These are phyloP conservation scores for Amblyteles armatorius DNA, from an alignment of 2,888 invertebrate species.

Conservation along the genomic window DNA sequence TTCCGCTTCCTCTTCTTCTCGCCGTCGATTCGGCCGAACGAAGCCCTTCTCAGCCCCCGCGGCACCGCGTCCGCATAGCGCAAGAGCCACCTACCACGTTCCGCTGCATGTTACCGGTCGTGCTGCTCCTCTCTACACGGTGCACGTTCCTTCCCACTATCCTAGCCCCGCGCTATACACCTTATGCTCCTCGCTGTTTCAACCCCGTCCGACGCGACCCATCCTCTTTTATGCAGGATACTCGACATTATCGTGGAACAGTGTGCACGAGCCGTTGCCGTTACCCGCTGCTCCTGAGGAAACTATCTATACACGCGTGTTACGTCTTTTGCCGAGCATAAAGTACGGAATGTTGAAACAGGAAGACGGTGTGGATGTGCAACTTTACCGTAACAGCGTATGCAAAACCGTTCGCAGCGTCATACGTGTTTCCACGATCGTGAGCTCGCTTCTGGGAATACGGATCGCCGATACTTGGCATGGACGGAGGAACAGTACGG, in stretches of 20 bases:
- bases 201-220: constrained; percentile 26
- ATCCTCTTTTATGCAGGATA: constrained; percentile 69
- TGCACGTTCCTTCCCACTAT: constrained; percentile 12
- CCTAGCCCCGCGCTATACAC: neutral
- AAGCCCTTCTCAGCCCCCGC: constrained; percentile 8
- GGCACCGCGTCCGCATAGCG: constrained; percentile 30
- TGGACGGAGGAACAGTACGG: neutral
- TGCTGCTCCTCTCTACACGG: neutral
- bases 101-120: neutral
- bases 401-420: constrained; percentile 6
- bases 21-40: constrained; percentile 36
- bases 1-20: constrained; percentile 11
- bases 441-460: neutral
- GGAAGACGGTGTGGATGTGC: constrained; percentile 5
- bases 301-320: neutral
- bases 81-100: constrained; percentile 13
- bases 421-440: neutral
- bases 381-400: constrained; percentile 8
- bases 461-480: neutral
- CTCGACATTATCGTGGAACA: constrained; percentile 72
- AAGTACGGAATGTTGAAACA: neutral
- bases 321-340: neutral
- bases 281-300: constrained; percentile 23
- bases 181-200: constrained; percentile 10
- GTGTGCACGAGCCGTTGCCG: constrained; percentile 60